phyloP scores from a whole-genome alignment of 2,113 vertebrate genomes.

The Oreochromis tanganicae region DNA sequence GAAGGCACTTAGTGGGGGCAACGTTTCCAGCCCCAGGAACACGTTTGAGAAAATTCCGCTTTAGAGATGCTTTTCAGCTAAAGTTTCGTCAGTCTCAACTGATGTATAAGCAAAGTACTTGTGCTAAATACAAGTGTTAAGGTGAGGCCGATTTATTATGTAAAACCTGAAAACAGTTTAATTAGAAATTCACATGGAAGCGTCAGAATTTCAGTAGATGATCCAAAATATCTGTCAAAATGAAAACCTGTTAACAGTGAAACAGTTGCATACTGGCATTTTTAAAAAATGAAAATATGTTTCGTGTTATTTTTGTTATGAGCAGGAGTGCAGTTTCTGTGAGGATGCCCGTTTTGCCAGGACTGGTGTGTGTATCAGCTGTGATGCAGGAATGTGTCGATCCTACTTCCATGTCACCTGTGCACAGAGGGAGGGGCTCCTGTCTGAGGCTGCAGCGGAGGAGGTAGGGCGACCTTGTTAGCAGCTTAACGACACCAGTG shows the following conservation, averaged over 20 bases:
- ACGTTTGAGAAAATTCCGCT: not conserved
- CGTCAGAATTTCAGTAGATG: not conserved
- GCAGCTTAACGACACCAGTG: not conserved
- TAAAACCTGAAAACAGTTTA: not conserved
- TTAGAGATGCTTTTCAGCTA: not conserved
- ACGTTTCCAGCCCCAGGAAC: not conserved
- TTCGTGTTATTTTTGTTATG: not conserved
- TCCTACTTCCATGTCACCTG: conserved; percentile 98
- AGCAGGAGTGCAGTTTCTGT: conserved; percentile 95
- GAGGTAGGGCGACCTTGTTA: conserved; percentile 74
- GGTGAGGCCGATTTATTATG: not conserved
- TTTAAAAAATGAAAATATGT: not conserved
- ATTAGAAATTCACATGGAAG: not conserved
- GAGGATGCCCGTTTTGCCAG: conserved; percentile 94
- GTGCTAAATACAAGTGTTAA: not conserved
- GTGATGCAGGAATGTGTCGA: conserved; percentile 97
- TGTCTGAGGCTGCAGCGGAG: conserved; percentile 96
- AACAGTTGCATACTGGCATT: accelerated
- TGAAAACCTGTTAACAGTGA: accelerated
- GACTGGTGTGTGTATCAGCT: conserved; percentile 97
- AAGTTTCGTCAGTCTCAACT: not conserved
- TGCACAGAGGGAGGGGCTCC: conserved; percentile 93
- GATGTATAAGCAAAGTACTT: not conserved
- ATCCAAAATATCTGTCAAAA: not conserved
- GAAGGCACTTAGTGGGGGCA: not conserved